Evolutionary conservation across 1,140 invertebrate genomes (phyloP).

Genomic region (Danaus melanippus): DNA sequence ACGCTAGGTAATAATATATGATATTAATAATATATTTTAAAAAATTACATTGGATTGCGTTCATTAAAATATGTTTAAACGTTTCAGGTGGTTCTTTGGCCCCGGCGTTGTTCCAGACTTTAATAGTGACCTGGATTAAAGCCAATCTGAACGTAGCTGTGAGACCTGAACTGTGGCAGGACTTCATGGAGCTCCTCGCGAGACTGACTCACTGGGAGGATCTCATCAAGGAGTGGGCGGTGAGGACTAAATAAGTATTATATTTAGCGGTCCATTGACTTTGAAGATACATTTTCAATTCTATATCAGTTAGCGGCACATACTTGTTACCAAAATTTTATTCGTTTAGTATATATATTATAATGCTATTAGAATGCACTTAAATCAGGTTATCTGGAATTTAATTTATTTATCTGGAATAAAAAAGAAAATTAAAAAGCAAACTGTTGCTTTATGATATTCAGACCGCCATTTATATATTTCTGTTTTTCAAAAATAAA

Average conservation of each 20-base stretch:
- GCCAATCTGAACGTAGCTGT: conserved; percentile 96
- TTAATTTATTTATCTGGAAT: no score
- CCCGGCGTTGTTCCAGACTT: conserved; percentile 93
- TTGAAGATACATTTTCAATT: no score
- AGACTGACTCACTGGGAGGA: conserved; percentile 95
- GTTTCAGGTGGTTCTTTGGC: conserved; percentile 78
- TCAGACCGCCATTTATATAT: background rate
- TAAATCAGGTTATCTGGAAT: no score
- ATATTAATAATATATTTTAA: background rate
- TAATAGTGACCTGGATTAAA: conserved; percentile 98
- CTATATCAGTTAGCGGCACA: background rate
- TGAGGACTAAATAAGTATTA: conserved; percentile 63
- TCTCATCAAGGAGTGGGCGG: conserved; percentile 95
- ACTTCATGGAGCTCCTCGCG: conserved; percentile 90
- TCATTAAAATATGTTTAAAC: conserved; percentile 7
- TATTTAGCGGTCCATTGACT: no score
- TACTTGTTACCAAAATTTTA: background rate
- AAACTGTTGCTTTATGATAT: no score
- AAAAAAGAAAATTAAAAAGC: no score
- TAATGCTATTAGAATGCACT: no score
- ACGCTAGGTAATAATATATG: conserved; percentile 76
- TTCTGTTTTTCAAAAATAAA: background rate
- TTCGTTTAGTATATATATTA: background rate
- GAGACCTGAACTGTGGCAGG: conserved; percentile 92
- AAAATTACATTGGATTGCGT: background rate